phyloP scores from a whole-genome alignment of 2,113 vertebrate genomes.

The Engystomops pustulosus region DNA sequence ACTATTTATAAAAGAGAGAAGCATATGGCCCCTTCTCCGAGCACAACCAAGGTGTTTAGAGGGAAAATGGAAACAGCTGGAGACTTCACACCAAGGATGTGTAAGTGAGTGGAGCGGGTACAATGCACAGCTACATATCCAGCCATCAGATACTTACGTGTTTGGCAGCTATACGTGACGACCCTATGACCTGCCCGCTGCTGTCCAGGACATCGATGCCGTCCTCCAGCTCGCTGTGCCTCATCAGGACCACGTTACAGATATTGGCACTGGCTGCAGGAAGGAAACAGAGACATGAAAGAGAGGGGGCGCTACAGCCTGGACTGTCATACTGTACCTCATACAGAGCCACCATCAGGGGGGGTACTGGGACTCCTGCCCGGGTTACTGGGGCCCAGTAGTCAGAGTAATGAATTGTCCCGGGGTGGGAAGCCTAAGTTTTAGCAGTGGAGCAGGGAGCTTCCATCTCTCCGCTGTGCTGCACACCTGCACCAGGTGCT shows the following conservation, averaged over 20 bases:
- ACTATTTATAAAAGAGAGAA: constrained; percentile 20
- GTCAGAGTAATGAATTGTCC: too few relatives aligned
- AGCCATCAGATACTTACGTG: constrained; percentile 75
- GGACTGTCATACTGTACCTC: too few relatives aligned
- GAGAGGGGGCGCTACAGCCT: too few relatives aligned
- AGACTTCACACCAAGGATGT: neutral
- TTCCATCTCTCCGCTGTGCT: too few relatives aligned
- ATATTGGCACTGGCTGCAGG: constrained; percentile 90
- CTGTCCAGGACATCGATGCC: constrained; percentile 85
- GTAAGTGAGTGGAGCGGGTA: neutral
- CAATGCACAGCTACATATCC: too few relatives aligned
- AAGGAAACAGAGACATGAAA: neutral
- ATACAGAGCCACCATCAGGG: too few relatives aligned
- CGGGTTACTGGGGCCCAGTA: too few relatives aligned
- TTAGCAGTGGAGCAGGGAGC: too few relatives aligned
- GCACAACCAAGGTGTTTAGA: constrained; percentile 24
- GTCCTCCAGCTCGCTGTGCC: constrained; percentile 87
- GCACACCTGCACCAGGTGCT: too few relatives aligned
- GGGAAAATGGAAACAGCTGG: constrained; percentile 48
- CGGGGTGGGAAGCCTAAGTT: too few relatives aligned
- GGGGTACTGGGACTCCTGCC: too few relatives aligned
- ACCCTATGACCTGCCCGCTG: constrained; percentile 82
- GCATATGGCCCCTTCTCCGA: constrained; percentile 45
- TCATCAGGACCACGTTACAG: constrained; percentile 94
- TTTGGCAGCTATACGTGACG: constrained; percentile 86